Evolutionary conservation across 2,888 invertebrate species (phyloP).

Genomic region (Brenthis ino): DNA sequence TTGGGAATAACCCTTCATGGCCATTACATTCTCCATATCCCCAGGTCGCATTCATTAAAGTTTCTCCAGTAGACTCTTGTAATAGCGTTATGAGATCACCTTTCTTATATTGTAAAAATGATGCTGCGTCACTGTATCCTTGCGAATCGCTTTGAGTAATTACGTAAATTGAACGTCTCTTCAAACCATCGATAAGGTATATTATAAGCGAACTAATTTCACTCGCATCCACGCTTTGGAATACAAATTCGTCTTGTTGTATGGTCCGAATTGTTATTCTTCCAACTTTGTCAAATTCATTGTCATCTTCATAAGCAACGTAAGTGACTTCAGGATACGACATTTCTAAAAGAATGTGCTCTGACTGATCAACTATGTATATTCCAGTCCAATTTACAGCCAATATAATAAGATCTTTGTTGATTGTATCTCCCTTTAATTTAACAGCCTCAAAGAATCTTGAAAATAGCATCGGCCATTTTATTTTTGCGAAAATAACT

Average conservation of each 20-base stretch:
- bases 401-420: constrained; percentile 90
- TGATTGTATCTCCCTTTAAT: constrained; percentile 85
- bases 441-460: constrained; percentile 96
- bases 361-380: constrained; percentile 95
- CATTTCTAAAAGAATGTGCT: constrained; percentile 93
- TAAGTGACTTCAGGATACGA: constrained; percentile 93
- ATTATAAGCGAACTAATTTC: constrained; percentile 92
- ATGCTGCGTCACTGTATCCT: constrained; percentile 79
- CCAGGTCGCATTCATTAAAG: constrained; percentile 87
- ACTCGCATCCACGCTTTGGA: constrained; percentile 93
- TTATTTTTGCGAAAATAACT: constrained; percentile 93
- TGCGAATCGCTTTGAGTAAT: constrained; percentile 86
- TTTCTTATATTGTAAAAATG: constrained; percentile 83
- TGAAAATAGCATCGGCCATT: constrained; percentile 97
- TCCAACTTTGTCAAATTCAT: constrained; percentile 79
- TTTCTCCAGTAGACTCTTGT: constrained; percentile 88
- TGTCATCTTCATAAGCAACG: constrained; percentile 83
- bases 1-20: constrained; percentile 91
- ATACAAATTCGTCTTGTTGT: constrained; percentile 93
- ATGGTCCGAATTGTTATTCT: constrained; percentile 90
- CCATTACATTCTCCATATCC: constrained; percentile 87
- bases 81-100: constrained; percentile 93
- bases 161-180: constrained; percentile 91
- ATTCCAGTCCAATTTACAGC: constrained; percentile 97
- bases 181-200: constrained; percentile 92